phyloP scores from a whole-genome alignment of 2,888 invertebrate genomes.

The Nebria brevicollis region DNA sequence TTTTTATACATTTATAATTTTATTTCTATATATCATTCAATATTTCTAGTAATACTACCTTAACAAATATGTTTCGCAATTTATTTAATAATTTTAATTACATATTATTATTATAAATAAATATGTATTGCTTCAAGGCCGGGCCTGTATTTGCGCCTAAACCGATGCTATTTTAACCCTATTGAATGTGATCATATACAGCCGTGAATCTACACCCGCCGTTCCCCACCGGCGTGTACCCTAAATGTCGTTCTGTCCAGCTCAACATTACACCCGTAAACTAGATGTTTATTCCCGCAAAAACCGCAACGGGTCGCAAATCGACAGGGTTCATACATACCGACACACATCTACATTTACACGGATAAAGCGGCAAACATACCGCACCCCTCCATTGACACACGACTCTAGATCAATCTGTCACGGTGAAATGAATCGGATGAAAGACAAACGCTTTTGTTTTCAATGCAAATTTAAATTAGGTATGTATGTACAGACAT shows the following conservation, averaged over 20 bases:
- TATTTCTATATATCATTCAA: too few species aligned
- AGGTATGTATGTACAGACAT: too few species aligned
- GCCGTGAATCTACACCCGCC: constrained; percentile 42
- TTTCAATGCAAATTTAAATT: background rate
- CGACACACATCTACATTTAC: constrained; percentile 4
- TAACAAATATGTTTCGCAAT: too few species aligned
- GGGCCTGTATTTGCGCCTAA: background rate
- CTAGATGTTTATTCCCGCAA: constrained; percentile 65
- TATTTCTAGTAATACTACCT: too few species aligned
- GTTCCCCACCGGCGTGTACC: constrained; percentile 51
- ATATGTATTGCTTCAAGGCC: background rate
- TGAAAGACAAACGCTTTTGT: constrained; percentile 14
- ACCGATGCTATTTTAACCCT: constrained; percentile 57
- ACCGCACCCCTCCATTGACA: constrained; percentile 6
- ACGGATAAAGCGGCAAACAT: background rate
- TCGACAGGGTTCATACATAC: constrained; percentile 57
- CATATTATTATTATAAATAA: too few species aligned
- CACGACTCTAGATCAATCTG: constrained; percentile 25
- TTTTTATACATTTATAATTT: too few species aligned
- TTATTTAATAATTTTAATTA: too few species aligned
- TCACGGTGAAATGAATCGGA: constrained; percentile 10
- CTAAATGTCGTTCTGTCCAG: constrained; percentile 60
- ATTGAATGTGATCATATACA: constrained; percentile 60
- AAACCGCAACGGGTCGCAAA: constrained; percentile 64
- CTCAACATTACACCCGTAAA: constrained; percentile 61